Conservation (phyloP, 2,113 vertebrate species). For the Plotosus lineatus region DNA sequence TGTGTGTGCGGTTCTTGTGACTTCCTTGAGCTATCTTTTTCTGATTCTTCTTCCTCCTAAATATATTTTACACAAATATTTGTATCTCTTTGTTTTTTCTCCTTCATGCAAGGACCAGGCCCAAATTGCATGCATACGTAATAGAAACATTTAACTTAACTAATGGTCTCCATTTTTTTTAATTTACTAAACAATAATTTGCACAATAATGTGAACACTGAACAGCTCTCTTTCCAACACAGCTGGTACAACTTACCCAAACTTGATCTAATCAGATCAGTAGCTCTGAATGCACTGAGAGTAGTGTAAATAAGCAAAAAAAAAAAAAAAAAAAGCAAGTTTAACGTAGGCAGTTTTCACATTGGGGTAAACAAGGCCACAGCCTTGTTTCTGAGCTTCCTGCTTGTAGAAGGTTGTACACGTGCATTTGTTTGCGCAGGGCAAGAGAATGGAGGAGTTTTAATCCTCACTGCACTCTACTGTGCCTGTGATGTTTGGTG, state of each 20-base stretch:
- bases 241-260: background rate
- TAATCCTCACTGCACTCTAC: slow-evolving; percentile 35
- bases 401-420: slow-evolving; percentile 18
- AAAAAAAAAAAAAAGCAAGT: background rate
- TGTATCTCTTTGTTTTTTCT: background rate
- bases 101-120: background rate
- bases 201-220: background rate
- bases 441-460: background rate
- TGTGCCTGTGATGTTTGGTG: slow-evolving; percentile 16
- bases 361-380: slow-evolving; percentile 4
- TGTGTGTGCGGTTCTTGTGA: background rate
- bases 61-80: background rate
- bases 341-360: background rate
- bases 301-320: background rate
- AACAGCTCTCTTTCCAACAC: background rate
- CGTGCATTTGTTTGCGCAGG: background rate
- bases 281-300: background rate
- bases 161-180: background rate
- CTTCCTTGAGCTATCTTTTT: background rate
- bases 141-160: background rate
- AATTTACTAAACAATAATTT: background rate
- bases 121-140: background rate
- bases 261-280: slow-evolving; percentile 1
- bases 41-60: background rate
- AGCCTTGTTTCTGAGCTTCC: background rate